Conservation (phyloP, 2,113 vertebrate genomes). For the Eleginops maclovinus region DNA sequence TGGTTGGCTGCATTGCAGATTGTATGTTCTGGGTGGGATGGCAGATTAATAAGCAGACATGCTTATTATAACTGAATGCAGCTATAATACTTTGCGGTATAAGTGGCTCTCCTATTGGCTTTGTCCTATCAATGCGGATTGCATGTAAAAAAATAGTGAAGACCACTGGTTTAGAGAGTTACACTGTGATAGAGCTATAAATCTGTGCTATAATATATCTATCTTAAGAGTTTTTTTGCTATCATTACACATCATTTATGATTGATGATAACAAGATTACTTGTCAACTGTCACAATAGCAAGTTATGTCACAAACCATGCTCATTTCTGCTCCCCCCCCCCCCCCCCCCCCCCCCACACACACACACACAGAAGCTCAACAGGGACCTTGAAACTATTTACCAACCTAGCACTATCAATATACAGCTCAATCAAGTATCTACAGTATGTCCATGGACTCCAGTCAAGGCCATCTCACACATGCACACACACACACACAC, state of each 20-base stretch:
- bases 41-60: too few species aligned
- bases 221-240: background rate
- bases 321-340: background rate
- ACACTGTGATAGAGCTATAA: too few species aligned
- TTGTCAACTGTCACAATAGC: background rate
- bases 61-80: too few species aligned
- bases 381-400: conserved; percentile 82
- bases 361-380: conserved; percentile 4
- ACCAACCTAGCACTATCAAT: conserved; percentile 66
- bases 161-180: too few species aligned
- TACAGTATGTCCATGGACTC: conserved; percentile 82
- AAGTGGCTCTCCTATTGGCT: too few species aligned
- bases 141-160: too few species aligned
- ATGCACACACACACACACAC: conserved; percentile 9
- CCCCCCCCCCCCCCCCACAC: background rate
- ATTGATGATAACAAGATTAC: conserved; percentile 11
- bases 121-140: too few species aligned
- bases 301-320: conserved; percentile 8
- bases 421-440: conserved; percentile 60
- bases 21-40: too few species aligned
- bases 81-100: too few species aligned
- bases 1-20: too few species aligned
- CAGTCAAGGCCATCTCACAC: conserved; percentile 80
- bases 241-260: background rate
- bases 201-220: too few species aligned